Evolutionary conservation across 2,888 invertebrate genomes (phyloP).

Genomic region (Sinentomon sp.): DNA sequence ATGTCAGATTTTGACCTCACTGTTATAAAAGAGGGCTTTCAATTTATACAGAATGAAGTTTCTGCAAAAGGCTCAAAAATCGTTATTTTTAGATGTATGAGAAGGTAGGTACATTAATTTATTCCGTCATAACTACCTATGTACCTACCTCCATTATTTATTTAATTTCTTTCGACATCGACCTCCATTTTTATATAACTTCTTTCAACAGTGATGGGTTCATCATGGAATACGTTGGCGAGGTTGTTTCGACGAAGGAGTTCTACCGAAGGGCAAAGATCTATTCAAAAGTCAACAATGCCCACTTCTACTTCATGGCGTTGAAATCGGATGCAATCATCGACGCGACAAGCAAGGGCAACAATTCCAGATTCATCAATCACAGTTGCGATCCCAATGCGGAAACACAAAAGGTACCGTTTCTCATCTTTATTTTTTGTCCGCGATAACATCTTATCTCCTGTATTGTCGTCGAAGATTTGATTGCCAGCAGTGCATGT

Average conservation of each 20-base stretch:
- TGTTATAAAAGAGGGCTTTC: too few relatives aligned
- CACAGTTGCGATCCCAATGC: constrained; percentile 98
- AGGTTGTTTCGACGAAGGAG: constrained; percentile 69
- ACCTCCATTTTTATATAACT: constrained; percentile 7
- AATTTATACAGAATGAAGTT: too few relatives aligned
- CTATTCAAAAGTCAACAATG: constrained; percentile 66
- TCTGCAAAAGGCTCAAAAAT: too few relatives aligned
- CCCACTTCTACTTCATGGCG: constrained; percentile 95
- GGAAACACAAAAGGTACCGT: constrained; percentile 82
- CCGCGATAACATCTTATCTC: too few relatives aligned
- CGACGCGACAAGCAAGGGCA: constrained; percentile 87
- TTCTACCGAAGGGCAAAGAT: constrained; percentile 63
- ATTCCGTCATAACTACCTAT: too few relatives aligned
- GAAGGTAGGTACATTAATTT: neutral
- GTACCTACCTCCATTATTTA: too few relatives aligned
- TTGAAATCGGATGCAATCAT: constrained; percentile 75
- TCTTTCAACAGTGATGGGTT: constrained; percentile 47
- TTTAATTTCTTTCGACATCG: too few relatives aligned
- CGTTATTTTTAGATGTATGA: too few relatives aligned
- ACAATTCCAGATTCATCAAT: constrained; percentile 88
- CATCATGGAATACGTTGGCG: constrained; percentile 94
- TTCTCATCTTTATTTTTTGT: too few relatives aligned
- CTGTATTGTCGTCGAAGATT: too few relatives aligned
- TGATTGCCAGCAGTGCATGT: too few relatives aligned
- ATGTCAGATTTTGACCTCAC: too few relatives aligned